These are phyloP conservation scores for Liopterus haemorrhoidalis DNA, from an alignment of 2,888 invertebrate genomes.

Conservation along the genomic window DNA sequence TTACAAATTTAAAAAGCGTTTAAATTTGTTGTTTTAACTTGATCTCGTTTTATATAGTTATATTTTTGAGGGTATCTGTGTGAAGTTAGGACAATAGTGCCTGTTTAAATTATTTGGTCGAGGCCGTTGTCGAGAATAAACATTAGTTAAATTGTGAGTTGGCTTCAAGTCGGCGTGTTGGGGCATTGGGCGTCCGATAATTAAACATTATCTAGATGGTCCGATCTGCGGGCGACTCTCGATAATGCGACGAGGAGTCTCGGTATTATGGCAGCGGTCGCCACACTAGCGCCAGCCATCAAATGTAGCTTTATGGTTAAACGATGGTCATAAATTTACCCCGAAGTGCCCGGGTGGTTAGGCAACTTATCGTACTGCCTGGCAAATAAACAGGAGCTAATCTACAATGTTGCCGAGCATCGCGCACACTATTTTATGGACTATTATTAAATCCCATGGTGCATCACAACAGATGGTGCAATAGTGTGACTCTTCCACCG, in stretches of 20 bases:
- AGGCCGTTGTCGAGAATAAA: too few relatives aligned
- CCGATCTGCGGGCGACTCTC: constrained; percentile 15
- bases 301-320: constrained; percentile 38
- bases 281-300: constrained; percentile 29
- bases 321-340: constrained; percentile 37
- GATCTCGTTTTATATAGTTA: too few relatives aligned
- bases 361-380: constrained; percentile 40
- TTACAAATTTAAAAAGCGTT: too few relatives aligned
- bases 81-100: too few relatives aligned
- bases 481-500: too few relatives aligned
- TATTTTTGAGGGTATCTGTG: too few relatives aligned
- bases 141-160: constrained; percentile 23
- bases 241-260: background rate
- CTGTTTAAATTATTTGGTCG: too few relatives aligned
- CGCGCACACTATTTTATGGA: constrained; percentile 21
- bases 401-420: constrained; percentile 40
- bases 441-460: constrained; percentile 23
- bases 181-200: constrained; percentile 13
- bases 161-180: constrained; percentile 17
- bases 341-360: constrained; percentile 25
- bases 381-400: constrained; percentile 42
- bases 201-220: constrained; percentile 20
- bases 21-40: too few relatives aligned
- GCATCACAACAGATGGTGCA: too few relatives aligned
- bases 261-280: background rate